These are phyloP conservation scores for Lasiurus borealis DNA, from an alignment of 2,113 vertebrate genomes.

Conservation along the genomic window DNA sequence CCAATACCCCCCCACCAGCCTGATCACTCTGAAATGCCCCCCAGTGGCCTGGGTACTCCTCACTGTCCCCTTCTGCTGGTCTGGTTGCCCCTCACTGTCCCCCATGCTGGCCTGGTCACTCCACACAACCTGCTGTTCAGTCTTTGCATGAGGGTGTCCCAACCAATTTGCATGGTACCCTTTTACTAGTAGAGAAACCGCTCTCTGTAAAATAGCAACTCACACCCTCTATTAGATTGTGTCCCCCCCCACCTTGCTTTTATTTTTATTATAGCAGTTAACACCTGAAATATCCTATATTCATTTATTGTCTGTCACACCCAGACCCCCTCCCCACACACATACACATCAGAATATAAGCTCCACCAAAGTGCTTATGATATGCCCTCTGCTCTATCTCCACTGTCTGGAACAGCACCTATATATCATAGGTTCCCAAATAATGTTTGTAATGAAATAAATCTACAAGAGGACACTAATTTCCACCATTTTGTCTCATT, in stretches of 20 bases:
- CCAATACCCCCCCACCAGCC: too few species aligned
- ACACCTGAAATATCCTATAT: background rate
- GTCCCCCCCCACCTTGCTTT: background rate
- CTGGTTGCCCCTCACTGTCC: too few species aligned
- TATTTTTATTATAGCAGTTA: conserved; percentile 33
- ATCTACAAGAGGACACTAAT: background rate
- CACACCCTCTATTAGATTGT: background rate
- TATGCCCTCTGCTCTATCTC: background rate
- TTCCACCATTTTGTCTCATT: background rate
- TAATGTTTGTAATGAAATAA: conserved; percentile 34
- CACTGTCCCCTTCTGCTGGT: too few species aligned
- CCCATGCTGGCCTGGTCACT: too few species aligned
- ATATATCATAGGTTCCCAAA: background rate
- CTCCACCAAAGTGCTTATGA: background rate
- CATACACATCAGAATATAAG: background rate
- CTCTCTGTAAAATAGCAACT: conserved; percentile 5
- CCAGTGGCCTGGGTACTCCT: too few species aligned
- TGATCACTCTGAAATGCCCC: too few species aligned
- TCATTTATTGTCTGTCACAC: background rate
- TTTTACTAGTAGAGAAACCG: background rate
- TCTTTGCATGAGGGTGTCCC: too few species aligned
- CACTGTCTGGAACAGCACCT: background rate
- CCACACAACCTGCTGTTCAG: too few species aligned
- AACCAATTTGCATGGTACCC: too few species aligned
- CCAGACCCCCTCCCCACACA: background rate